Base-by-base conservation (phyloP, 2,797 vertebrate genomes). In the Psittacula derbiana region DNA sequence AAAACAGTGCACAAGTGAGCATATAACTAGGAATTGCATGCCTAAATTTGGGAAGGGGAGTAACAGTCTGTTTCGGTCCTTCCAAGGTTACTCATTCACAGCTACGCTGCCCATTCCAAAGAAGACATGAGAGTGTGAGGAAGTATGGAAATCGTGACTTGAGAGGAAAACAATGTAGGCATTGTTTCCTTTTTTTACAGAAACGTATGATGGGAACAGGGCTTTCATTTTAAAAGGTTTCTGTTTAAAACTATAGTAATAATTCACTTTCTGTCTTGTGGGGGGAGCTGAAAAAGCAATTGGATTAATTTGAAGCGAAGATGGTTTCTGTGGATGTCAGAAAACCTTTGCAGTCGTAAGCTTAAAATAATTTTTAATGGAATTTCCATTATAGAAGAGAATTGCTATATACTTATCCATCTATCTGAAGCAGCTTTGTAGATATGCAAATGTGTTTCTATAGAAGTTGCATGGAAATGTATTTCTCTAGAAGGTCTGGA, bases 381-480 rank as follows among this genome's bases (percentile, higher is more conserved):
- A 10, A 72, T 90, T 94, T 88, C 12, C 55, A 69, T 61, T 78
- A 11, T 49, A 50, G 61, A 71, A 27, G 12, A 82, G 23, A 80
- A 71, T 86, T 85, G 10, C 1, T 64, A 61, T 41, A 4, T 65
- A 28, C 38, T 80, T 84, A 91, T 78, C 78, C 80, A 1, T 14
- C 53, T 40, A 67, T 80, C 85, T 88, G 46, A 83, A 46, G 28
- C 25, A 73, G 49, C 58, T 83, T 65, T 64, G 75, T 91, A 88
- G 86, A 83, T 95, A 91, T 74, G 87, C 70, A 93, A 80, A 91
- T 91, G 2, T 20, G 28, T 58, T 92, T 83, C 62, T 90, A 16
- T 83, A 19, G 43, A 36, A 53, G 27, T 58, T 81, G n/a, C 10
- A 50, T 78, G 58, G 40, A 88, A 88, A 83, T 47, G 4, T 62